These are phyloP conservation scores for Brienomyrus brachyistius DNA, from an alignment of 2,113 vertebrate genomes.

Conservation along the genomic window DNA sequence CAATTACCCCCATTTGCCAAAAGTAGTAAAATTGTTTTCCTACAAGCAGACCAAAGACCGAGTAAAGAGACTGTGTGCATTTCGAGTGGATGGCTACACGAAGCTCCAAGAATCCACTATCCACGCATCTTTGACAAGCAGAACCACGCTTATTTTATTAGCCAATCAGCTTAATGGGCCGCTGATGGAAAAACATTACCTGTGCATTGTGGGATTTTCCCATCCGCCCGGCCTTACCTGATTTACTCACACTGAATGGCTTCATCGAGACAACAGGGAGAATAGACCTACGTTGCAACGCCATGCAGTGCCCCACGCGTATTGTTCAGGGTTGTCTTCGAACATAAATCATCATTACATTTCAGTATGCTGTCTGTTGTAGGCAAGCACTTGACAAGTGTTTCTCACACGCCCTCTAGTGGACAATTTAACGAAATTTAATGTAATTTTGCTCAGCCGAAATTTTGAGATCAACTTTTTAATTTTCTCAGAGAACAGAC, in stretches of 20 bases:
- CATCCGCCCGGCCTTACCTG: background rate
- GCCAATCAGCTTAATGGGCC: background rate
- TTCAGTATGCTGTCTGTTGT: background rate
- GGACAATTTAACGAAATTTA: background rate
- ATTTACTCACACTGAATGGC: background rate
- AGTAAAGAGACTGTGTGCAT: background rate
- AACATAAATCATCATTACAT: background rate
- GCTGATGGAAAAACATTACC: background rate
- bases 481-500: background rate
- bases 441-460: background rate
- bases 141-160: background rate
- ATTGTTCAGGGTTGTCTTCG: background rate
- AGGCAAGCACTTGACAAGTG: background rate
- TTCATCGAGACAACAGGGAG: background rate
- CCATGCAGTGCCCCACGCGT: background rate
- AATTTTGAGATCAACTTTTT: background rate
- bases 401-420: background rate
- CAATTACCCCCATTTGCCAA: background rate
- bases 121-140: background rate
- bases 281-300: background rate
- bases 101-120: background rate
- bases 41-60: background rate
- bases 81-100: background rate
- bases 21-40: background rate
- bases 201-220: background rate